Base-by-base conservation (phyloP, 1,140 invertebrate species). In the Gryon sp. region DNA sequence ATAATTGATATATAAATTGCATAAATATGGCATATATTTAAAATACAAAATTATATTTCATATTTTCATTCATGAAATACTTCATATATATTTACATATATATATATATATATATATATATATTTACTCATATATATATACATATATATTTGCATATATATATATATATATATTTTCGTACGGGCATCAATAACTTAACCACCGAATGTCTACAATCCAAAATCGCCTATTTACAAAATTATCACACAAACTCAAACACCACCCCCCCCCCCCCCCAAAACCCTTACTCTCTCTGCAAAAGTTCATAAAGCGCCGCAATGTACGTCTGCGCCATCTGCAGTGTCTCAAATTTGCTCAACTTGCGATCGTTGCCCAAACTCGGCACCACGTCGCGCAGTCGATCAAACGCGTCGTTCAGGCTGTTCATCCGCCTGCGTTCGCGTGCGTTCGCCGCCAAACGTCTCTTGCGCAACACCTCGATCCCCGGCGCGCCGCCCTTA, bases 281-380 rank as follows among this genome's bases (percentile, higher is more conserved):
- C 32, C 18, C 7, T 18, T 60, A 79, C 15, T 79, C 70, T 88
- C 80, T 74, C n/a, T 85, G 80, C 16, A 85, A 74, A 11, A 85
- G 81, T 43, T 94, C 93, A 76, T 92, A 90, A 2, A 96, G 85
- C 0, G 94, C 94, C 0, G 90, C 85, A 43, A 97, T 97, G 82
- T 97, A 96, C n/a, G 92, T 94, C 80, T 96, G 95, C 0, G 95
- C 95, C 94, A 96, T 96, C 88, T 96, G 95, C 11, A 97, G 85
- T 0, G 95, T 96, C 84, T 97, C 95, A 82, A 94, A 96, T 86
- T 97, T 97, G 76, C 94, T 95, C 2, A 96, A 87, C 82, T 95
- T 94, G 69, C 94, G 91, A 79, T 96, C 94, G 18, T 93, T 92
- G 1, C 93, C 93, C 11, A 94, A 87, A 48, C 91, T 92, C 0